Percentiles rank a stretch among this genome's conserved stretches.
Evolutionary conservation across 2,113 vertebrate genomes (phyloP).

Genomic region (Coptodon rendalli): DNA sequence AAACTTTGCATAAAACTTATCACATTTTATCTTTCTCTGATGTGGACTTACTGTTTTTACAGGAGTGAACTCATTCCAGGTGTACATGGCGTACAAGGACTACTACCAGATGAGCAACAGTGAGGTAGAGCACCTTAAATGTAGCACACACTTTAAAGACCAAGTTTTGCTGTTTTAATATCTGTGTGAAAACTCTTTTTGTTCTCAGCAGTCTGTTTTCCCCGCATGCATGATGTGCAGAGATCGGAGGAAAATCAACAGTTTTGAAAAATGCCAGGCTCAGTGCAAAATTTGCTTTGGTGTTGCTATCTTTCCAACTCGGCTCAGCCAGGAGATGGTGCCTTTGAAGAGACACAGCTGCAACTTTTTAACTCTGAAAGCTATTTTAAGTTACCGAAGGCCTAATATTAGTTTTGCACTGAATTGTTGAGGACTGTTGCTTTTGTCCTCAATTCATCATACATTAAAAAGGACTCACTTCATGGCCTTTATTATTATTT

Average conservation of each 20-base stretch:
- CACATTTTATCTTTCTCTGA: not conserved
- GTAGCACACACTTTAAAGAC: not conserved
- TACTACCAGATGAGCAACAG: constrained; percentile 96
- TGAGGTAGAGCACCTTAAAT: constrained; percentile 76
- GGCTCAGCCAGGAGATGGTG: not conserved
- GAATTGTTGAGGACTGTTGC: not conserved
- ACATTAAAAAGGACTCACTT: not conserved
- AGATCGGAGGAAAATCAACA: not conserved
- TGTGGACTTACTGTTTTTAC: constrained; percentile 17
- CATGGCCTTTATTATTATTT: not conserved
- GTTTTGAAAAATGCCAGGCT: not conserved
- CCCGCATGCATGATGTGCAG: not conserved
- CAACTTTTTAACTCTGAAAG: not conserved
- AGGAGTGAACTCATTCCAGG: constrained; percentile 97
- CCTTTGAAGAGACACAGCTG: not conserved
- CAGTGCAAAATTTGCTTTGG: not conserved
- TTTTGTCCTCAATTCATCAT: not conserved
- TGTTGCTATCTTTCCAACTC: not conserved
- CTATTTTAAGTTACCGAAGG: not conserved
- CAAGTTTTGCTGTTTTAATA: not conserved
- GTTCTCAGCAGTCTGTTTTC: not conserved
- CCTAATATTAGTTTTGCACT: not conserved
- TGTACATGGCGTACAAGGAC: constrained; percentile 98
- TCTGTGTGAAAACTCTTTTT: not conserved
- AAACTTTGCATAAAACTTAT: not conserved